These are phyloP conservation scores for Bungarus multicinctus DNA, from an alignment of 2,113 vertebrate species.

Conservation along the genomic window DNA sequence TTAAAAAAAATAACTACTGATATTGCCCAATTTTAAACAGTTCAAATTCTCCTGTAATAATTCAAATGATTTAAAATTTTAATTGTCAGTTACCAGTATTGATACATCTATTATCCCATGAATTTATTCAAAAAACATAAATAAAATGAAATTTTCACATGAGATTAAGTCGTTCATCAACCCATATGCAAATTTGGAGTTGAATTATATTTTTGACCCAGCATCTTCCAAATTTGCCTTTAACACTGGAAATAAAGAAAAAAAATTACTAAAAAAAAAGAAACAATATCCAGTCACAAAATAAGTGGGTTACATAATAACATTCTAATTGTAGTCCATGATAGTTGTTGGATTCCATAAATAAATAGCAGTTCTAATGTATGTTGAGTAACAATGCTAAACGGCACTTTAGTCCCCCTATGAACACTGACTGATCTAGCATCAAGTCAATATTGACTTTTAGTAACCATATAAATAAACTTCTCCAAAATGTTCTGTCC, in stretches of 20 bases:
- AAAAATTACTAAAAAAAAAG: background rate
- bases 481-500: background rate
- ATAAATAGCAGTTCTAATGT: background rate
- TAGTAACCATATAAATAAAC: background rate
- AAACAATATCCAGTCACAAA: background rate
- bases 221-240: background rate
- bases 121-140: background rate
- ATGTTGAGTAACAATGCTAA: background rate
- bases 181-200: background rate
- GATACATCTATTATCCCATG: background rate
- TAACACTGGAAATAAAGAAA: background rate
- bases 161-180: background rate
- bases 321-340: background rate
- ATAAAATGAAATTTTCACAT: background rate
- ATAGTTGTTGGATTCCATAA: background rate
- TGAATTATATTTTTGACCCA: background rate
- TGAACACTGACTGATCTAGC: background rate
- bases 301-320: background rate
- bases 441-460: background rate
- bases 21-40: background rate
- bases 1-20: background rate
- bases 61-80: background rate
- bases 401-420: background rate
- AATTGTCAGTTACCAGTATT: background rate
- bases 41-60: background rate